These are phyloP conservation scores for Pantherophis vulpinus DNA, from an alignment of 2,797 vertebrate species.

Conservation along the genomic window DNA sequence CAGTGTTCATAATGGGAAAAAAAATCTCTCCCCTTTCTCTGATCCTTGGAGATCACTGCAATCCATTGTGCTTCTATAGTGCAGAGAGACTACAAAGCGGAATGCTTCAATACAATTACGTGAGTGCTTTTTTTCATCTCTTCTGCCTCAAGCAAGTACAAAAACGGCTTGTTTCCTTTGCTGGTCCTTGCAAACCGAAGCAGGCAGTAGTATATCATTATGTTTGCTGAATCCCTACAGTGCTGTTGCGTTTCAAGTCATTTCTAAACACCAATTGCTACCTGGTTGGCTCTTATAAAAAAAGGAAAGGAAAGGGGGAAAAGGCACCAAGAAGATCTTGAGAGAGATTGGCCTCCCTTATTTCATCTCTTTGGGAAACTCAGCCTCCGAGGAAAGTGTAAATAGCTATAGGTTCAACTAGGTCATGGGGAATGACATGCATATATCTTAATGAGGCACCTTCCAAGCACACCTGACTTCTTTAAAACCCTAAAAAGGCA, in stretches of 20 bases:
- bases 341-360: neutral
- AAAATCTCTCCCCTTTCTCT: neutral
- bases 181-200: neutral
- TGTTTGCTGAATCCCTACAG: neutral
- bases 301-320: neutral
- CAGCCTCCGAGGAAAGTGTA: neutral
- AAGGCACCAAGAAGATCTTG: neutral
- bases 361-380: neutral
- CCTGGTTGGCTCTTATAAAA: neutral
- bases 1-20: neutral
- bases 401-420: neutral
- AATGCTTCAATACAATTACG: neutral
- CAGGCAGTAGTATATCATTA: neutral
- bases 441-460: slow-evolving; percentile 10
- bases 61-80: neutral
- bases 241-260: neutral
- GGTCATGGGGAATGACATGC: neutral
- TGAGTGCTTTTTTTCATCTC: neutral
- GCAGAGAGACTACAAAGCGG: neutral
- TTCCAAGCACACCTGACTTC: neutral
- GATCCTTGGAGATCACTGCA: neutral
- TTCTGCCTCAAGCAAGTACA: neutral
- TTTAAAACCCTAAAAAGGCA: neutral
- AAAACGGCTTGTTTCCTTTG: neutral
- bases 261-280: neutral